Conservation (phyloP, 2,888 invertebrate species). For the Maniola hyperantus region DNA sequence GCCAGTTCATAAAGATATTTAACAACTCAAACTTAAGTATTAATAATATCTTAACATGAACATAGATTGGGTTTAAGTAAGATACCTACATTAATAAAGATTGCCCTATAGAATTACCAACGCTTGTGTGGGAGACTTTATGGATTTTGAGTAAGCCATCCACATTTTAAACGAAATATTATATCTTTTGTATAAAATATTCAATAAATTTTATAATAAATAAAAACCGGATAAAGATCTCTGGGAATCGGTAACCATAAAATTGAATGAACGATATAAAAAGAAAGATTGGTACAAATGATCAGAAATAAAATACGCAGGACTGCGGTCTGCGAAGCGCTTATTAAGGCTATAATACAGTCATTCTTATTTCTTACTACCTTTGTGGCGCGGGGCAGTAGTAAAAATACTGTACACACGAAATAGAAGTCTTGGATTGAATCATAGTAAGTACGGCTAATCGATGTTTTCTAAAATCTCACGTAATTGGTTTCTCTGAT, state of each 20-base stretch:
- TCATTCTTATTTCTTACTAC: conserved; percentile 7
- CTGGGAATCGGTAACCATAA: conserved; percentile 40
- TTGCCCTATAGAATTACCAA: background rate
- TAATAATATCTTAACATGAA: too few relatives aligned
- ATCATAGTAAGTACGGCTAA: background rate
- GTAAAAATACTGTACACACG: background rate
- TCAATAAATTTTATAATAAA: conserved; percentile 37
- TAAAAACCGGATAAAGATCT: conserved; percentile 34
- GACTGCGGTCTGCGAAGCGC: conserved; percentile 29
- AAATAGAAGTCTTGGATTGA: background rate
- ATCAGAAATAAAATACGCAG: conserved; percentile 40
- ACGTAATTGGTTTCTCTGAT: background rate
- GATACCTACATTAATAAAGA: background rate
- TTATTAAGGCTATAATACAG: conserved; percentile 36
- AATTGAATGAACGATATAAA: conserved; percentile 42
- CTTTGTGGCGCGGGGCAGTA: background rate
- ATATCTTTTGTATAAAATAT: conserved; percentile 18
- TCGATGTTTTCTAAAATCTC: background rate
- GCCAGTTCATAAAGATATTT: too few relatives aligned
- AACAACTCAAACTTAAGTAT: too few relatives aligned
- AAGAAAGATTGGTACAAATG: conserved; percentile 39
- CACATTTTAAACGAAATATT: conserved; percentile 13
- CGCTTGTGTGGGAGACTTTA: background rate
- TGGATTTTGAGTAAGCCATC: conserved; percentile 3
- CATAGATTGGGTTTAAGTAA: too few relatives aligned